Percentiles rank a stretch among this genome's conserved stretches.
Evolutionary conservation across 2,888 invertebrate species (phyloP).

Genomic region (Hydrotaea cyrtoneurina): DNA sequence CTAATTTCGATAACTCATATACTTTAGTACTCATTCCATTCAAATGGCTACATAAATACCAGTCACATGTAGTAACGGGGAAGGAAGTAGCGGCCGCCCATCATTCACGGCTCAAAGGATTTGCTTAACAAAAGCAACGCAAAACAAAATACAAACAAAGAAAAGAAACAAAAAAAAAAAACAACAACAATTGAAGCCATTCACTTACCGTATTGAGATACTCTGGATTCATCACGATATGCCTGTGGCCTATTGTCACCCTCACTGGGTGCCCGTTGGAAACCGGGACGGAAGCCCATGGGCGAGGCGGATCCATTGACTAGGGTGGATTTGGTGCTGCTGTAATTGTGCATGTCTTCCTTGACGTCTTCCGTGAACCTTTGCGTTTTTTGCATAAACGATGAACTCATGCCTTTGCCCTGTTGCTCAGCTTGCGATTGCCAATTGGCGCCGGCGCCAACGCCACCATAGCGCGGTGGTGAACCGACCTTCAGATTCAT

Average conservation of each 20-base stretch:
- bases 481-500: constrained; percentile 82
- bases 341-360: constrained; percentile 82
- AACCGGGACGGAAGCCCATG: constrained; percentile 77
- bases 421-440: constrained; percentile 81
- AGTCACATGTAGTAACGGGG: too few relatives aligned
- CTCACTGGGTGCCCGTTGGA: constrained; percentile 79
- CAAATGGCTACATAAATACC: not conserved
- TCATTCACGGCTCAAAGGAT: constrained; percentile 23
- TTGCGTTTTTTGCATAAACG: constrained; percentile 86
- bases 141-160: not conserved
- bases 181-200: not conserved
- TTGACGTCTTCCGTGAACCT: constrained; percentile 86
- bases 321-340: constrained; percentile 57
- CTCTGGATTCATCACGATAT: constrained; percentile 86
- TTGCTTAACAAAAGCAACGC: constrained; percentile 34
- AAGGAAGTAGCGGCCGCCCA: not conserved
- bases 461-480: constrained; percentile 84
- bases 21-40: not conserved
- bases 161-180: not conserved
- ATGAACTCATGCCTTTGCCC: constrained; percentile 85
- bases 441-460: constrained; percentile 65
- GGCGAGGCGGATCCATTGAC: constrained; percentile 62
- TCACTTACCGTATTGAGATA: constrained; percentile 87
- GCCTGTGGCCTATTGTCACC: constrained; percentile 83
- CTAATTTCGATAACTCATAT: not conserved